These are phyloP conservation scores for Cryptomyrus ogoouensis DNA, from an alignment of 2,113 vertebrate species.

Conservation along the genomic window DNA sequence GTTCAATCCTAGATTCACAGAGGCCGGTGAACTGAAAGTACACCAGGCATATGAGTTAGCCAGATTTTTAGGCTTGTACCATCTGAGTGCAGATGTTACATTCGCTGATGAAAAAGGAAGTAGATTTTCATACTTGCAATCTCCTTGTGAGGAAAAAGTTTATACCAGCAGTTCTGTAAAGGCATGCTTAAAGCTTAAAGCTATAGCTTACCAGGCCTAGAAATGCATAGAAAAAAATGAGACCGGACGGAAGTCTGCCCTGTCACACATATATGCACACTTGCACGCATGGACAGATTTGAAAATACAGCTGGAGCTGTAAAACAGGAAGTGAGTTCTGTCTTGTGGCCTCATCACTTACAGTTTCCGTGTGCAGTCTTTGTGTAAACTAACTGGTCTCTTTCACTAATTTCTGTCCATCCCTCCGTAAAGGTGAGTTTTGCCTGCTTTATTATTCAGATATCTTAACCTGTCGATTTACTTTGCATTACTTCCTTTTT, in stretches of 20 bases:
- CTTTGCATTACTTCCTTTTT: background rate
- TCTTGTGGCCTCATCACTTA: constrained; percentile 2
- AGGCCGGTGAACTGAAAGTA: background rate
- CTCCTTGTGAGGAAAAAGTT: background rate
- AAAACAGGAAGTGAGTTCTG: constrained; percentile 18
- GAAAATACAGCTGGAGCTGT: background rate
- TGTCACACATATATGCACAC: background rate
- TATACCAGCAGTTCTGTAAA: background rate
- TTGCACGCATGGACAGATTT: background rate
- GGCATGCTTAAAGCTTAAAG: background rate
- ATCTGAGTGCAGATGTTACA: background rate
- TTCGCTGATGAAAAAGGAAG: background rate
- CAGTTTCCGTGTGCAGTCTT: constrained; percentile 6
- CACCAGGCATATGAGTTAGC: background rate
- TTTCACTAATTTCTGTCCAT: no score
- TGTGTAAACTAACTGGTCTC: background rate
- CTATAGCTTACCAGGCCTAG: background rate
- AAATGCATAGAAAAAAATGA: background rate
- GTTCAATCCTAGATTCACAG: background rate
- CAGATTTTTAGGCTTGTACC: background rate
- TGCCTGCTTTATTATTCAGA: background rate
- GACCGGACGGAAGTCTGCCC: background rate
- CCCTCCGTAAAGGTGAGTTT: constrained; percentile 7
- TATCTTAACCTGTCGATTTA: background rate
- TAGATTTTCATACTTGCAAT: background rate